Evolutionary conservation across 2,888 invertebrate genomes (phyloP), one percentile per base, ranked within the genome.

Genomic region (Drosophila nr. perissopoda): DNA sequence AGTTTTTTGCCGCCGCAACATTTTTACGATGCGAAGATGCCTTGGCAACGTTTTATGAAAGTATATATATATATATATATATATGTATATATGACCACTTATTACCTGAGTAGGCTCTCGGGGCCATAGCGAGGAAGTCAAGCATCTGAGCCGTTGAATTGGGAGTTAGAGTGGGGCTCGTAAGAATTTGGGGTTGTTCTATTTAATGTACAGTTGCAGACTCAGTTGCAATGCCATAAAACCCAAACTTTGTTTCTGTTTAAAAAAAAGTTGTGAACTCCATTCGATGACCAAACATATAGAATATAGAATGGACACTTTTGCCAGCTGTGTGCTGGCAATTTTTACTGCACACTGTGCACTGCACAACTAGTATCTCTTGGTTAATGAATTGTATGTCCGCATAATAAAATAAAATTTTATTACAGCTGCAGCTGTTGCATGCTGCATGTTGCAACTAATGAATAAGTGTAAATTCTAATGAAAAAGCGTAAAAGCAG

Each of bases 381-480:
- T 59, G 74, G 69, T 65, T 75, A 76, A 77, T 81, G 79, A 74
- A 74, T 83, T 77, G 79, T 73, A 64, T 81, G 76, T 79, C 81
- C 72, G 81, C 74, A 79, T 79, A 89, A 78, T 82, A 74, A 87
- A 89, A 89, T 89, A 71, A 87, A 87, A 87, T 87, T 89, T 84
- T 88, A 89, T 83, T 83, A 79, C 61, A 49, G 74, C 68, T 74
- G 83, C 88, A 85, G 88, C 88, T 87, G 87, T 83, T 89, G 87
- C 88, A 79, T 89, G 88, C 81, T 89, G 87, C 88, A 79, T 82
- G 86, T 79, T 81, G 78, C 83, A 82, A 83, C 87, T 89, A 87
- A 89, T 89, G 89, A 87, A 87, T 85, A 88, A 89, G 87, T 83
- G 87, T 89, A 87, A 87, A 88, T 89, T 87, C 89, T 88, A 88